Evolutionary conservation across 2,888 invertebrate genomes (phyloP).

Genomic region (Punctoribates punctum): DNA sequence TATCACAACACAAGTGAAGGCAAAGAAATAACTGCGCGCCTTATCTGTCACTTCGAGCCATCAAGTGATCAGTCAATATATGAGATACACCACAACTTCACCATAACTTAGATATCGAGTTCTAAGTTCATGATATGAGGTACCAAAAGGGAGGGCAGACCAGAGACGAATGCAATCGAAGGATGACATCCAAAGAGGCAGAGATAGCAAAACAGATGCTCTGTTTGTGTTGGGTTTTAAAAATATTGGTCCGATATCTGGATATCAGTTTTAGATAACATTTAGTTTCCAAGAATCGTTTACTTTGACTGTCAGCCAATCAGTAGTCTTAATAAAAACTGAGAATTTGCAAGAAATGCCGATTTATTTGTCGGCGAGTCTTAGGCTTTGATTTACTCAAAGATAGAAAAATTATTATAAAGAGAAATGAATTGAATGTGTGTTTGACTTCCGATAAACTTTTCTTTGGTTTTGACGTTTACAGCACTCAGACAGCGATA

Average conservation of each 20-base stretch:
- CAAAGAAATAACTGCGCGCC: neutral
- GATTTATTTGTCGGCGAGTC: constrained; percentile 12
- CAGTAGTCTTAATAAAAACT: neutral
- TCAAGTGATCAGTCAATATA: constrained; percentile 16
- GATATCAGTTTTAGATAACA: neutral
- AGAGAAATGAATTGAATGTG: constrained; percentile 6
- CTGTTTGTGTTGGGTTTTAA: neutral
- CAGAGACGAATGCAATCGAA: neutral
- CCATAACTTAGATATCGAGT: neutral
- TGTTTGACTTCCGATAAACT: constrained; percentile 23
- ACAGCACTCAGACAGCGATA: neutral
- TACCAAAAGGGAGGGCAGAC: neutral
- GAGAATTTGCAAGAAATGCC: neutral
- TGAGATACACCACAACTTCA: neutral
- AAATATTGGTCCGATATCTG: neutral
- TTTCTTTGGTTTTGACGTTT: neutral
- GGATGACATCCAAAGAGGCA: neutral
- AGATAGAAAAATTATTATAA: neutral
- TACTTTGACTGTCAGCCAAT: neutral
- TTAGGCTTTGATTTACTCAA: neutral
- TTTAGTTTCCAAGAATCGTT: neutral
- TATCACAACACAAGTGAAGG: neutral
- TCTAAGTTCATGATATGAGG: neutral
- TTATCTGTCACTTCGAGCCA: neutral
- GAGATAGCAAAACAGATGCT: constrained; percentile 11